These are phyloP conservation scores for Diloba caeruleocephala DNA, from an alignment of 2,888 invertebrate species.

Conservation along the genomic window DNA sequence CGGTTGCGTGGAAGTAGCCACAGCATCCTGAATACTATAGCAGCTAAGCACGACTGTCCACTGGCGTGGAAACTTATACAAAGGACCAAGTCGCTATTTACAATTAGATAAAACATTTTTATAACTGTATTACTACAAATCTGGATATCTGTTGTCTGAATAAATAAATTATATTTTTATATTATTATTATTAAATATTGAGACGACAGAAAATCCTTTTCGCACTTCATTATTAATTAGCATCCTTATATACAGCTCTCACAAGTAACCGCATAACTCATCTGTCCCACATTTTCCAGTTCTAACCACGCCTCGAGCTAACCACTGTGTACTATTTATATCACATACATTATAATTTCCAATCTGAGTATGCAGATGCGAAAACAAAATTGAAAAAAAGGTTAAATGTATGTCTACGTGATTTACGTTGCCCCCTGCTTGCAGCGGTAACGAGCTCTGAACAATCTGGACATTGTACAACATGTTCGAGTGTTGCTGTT, in stretches of 20 bases:
- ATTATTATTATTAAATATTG: too few relatives aligned
- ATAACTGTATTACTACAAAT: too few relatives aligned
- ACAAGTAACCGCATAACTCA: constrained; percentile 26
- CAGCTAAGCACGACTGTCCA: too few relatives aligned
- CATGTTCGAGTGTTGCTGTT: background rate
- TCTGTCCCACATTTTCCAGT: constrained; percentile 13
- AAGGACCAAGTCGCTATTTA: too few relatives aligned
- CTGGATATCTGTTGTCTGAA: too few relatives aligned
- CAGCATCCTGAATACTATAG: too few relatives aligned
- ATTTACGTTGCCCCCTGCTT: constrained; percentile 59
- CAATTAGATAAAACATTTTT: too few relatives aligned
- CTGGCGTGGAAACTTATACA: too few relatives aligned
- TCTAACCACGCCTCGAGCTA: constrained; percentile 33
- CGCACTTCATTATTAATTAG: constrained; percentile 28
- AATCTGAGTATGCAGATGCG: constrained; percentile 56
- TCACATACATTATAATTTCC: constrained; percentile 50
- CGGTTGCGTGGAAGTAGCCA: too few relatives aligned
- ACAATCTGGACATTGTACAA: constrained; percentile 49
- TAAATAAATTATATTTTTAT: too few relatives aligned
- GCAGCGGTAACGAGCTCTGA: constrained; percentile 53
- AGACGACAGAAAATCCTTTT: too few relatives aligned
- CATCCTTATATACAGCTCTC: constrained; percentile 13
- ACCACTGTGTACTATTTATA: constrained; percentile 37
- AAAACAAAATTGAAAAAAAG: constrained; percentile 51
- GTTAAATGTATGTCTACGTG: constrained; percentile 36